These are phyloP conservation scores for Eunapius fragilis DNA, from an alignment of 37 sponge, comb jelly and placozoan genomes.

Conservation along the genomic window DNA sequence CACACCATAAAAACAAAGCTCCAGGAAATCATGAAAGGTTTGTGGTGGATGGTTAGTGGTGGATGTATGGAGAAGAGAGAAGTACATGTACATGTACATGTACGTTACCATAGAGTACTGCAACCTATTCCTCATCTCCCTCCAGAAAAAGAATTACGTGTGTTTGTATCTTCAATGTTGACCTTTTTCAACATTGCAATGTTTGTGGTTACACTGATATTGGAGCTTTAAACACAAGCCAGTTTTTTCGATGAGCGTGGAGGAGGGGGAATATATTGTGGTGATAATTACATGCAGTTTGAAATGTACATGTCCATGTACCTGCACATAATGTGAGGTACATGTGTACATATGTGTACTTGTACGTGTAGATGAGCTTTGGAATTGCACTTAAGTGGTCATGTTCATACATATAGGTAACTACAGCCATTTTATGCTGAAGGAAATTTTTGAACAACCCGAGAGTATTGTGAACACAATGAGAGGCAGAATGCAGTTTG, in stretches of 20 bases:
- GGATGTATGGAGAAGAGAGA: too few species aligned
- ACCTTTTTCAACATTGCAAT: too few species aligned
- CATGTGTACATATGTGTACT: not conserved
- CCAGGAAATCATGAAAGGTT: constrained; percentile 99
- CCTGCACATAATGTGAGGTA: too few species aligned
- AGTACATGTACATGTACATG: too few species aligned
- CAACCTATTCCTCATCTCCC: too few species aligned
- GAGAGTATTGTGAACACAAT: constrained; percentile 97
- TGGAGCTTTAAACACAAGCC: too few species aligned
- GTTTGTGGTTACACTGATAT: too few species aligned
- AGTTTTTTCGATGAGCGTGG: too few species aligned
- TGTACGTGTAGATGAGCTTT: not conserved
- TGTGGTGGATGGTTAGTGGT: not conserved
- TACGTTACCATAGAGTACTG: too few species aligned
- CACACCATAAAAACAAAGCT: constrained; percentile 93
- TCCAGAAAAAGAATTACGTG: too few species aligned
- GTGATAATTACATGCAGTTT: too few species aligned
- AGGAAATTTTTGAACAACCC: constrained; percentile 99
- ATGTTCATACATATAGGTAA: constrained; percentile 49
- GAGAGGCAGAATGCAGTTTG: constrained; percentile 91
- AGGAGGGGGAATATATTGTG: not conserved
- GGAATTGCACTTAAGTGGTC: not conserved
- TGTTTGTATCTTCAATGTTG: too few species aligned
- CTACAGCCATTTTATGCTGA: constrained; percentile 97
- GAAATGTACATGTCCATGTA: not conserved